Base-by-base conservation (phyloP, 2,888 invertebrate species). In the Drosophila kuntzei region DNA sequence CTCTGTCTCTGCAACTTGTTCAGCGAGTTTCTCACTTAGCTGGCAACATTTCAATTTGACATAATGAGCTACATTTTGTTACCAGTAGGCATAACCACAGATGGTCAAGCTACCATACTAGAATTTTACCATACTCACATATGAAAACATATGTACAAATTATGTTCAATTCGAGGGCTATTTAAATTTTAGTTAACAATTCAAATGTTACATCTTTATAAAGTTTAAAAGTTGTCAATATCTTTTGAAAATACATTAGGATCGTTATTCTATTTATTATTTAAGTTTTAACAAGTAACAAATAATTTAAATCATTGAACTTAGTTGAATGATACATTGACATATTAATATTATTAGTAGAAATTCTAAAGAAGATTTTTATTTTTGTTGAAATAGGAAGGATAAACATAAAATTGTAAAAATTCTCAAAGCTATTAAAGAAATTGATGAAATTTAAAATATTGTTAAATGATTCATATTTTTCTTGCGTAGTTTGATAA, bases 31-130 rank as follows among this genome's bases (percentile, higher is more conserved):
- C 61, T 71, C 73, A 65, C 59, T 49, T 50, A 29, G 41, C 39
- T 41, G 71, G 79, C 89, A 90, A 91, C 91, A 91, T 91, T 91
- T 91, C 91, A 91, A 91, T 91, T 91, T 91, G 91, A 91, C 91
- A 91, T 91, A 91, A 91, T 91, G 91, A 91, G 92, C 87, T 84
- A 90, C 87, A 90, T 84, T 88, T 89, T 86, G 82, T 84, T 79
- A 62, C 51, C 78, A 60, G 78, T 77, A 73, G 69, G 69, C 74
- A 69, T 61, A 58, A 70, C 53, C 63, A 83, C 61, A 72, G 36
- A 22, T 57, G 46, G 37, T 47, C 44, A 29, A 18, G 63, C 73
- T 70, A 60, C 73, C 71, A 39, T 11, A 29, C 63, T 73, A 69
- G 50, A 51, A 49, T 25, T 32, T 12, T 22, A 37, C 34, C 39